Conservation (phyloP, 1,140 invertebrate species). For the Euborellia annulipes region DNA sequence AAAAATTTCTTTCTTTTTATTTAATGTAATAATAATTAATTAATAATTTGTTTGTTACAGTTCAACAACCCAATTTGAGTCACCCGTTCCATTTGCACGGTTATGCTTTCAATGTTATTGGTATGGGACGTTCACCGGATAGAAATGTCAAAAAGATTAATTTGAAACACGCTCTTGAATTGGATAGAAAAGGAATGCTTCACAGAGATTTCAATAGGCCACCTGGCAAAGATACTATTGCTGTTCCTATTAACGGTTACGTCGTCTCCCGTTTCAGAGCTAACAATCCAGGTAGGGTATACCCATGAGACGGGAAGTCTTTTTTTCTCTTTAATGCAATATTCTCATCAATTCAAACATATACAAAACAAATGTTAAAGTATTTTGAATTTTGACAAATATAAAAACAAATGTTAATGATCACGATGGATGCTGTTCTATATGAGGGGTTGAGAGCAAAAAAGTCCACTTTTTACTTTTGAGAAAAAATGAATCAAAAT, state of each 20-base stretch:
- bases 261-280: slow-evolving; percentile 79
- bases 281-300: slow-evolving; percentile 70
- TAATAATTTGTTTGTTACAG: slow-evolving; percentile 35
- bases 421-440: too few relatives aligned
- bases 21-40: too few relatives aligned
- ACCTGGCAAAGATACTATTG: slow-evolving; percentile 74
- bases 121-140: slow-evolving; percentile 69
- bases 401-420: too few relatives aligned
- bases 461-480: too few relatives aligned
- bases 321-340: too few relatives aligned
- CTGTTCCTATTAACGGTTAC: slow-evolving; percentile 87
- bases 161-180: slow-evolving; percentile 53
- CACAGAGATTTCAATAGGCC: slow-evolving; percentile 54
- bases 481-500: too few relatives aligned
- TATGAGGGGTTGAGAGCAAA: too few relatives aligned
- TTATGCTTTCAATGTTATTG: slow-evolving; percentile 72
- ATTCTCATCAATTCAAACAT: too few relatives aligned
- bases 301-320: too few relatives aligned
- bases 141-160: slow-evolving; percentile 75
- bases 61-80: slow-evolving; percentile 72
- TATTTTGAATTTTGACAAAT: too few relatives aligned
- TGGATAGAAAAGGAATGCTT: slow-evolving; percentile 55
- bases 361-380: too few relatives aligned
- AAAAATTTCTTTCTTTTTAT: too few relatives aligned
- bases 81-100: slow-evolving; percentile 88